Conservation (phyloP, 2,113 vertebrate genomes). For the Leptobrachium ailaonicum region DNA sequence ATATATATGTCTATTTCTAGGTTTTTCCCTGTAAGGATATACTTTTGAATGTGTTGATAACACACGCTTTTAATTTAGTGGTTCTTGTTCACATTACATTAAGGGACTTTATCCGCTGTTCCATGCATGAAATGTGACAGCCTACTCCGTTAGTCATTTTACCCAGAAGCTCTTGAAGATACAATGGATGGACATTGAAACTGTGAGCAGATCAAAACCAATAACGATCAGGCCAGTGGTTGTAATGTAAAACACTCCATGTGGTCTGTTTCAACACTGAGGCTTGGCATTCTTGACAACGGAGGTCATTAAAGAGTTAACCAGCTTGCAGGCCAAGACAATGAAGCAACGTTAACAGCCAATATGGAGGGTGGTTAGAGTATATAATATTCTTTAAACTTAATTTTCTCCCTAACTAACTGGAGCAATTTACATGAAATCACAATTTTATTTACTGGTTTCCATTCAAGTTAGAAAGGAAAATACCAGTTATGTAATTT, state of each 20-base stretch:
- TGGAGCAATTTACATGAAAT: neutral
- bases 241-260: conserved; percentile 59
- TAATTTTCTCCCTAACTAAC: neutral
- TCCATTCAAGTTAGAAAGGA: neutral
- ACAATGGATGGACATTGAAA: conserved; percentile 55
- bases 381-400: neutral
- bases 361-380: conserved; percentile 49
- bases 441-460: neutral
- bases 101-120: conserved; percentile 53
- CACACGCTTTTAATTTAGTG: conserved; percentile 60
- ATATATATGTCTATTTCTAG: neutral
- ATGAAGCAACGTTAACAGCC: conserved; percentile 48
- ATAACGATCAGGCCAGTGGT: conserved; percentile 59
- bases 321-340: conserved; percentile 39
- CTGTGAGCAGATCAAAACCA: conserved; percentile 57
- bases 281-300: neutral
- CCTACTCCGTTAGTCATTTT: conserved; percentile 60
- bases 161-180: conserved; percentile 59
- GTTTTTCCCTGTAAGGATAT: conserved; percentile 53
- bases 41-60: conserved; percentile 60
- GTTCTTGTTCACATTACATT: conserved; percentile 56
- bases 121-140: conserved; percentile 58
- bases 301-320: conserved; percentile 4
- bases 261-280: conserved; percentile 52
- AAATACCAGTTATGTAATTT: neutral